Evolutionary conservation across 2,888 invertebrate genomes (phyloP), one percentile per base, ranked within the genome.

Genomic region (Cephus nigrinus): DNA sequence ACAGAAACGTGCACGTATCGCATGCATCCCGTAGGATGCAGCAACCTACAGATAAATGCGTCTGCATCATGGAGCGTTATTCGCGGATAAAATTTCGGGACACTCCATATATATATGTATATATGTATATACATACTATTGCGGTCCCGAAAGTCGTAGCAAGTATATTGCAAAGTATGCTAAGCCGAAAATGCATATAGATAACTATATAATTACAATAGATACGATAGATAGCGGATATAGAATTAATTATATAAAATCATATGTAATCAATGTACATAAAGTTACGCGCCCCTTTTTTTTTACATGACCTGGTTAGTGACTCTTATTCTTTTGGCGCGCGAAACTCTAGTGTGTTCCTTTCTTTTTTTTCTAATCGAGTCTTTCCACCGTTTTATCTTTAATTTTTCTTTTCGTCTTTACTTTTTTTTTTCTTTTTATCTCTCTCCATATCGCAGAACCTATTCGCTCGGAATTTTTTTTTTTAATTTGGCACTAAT

Each of bases 61-160:
- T 55, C 55, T 55, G 55, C 55, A 55, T 55, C 55, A 23, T 55
- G 5, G 9, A 23, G 23, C 23, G 55, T 55, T 55, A 23, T 15
- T 55, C 55, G 0, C 55, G 2, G 9, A 5, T 23, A 55, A 5
- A 55, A 55, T 55, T 55, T 55, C 23, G 55, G 55, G 55, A 9
- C 15, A 2, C 55, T 74, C 9, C 76, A 79, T 40, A 77, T 74
- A 79, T 31, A 71, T 78, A 82, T 79, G 73, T 12, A 75, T 68
- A 77, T 74, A 80, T 76, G 75, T 79, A 69, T 30, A 75, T 34
- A 73, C 33, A 69, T 75, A 76, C 68, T 12, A 30, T 31, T 31
- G 23, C 55, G 23, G 2, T 55, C 55, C 55, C 23, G 55, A 55
- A 55, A 23, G 23, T 55, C 23, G 55, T 55, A 23, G 55, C 55